phyloP scores from a whole-genome alignment of 2,113 vertebrate species.

The Leuciscus idus region DNA sequence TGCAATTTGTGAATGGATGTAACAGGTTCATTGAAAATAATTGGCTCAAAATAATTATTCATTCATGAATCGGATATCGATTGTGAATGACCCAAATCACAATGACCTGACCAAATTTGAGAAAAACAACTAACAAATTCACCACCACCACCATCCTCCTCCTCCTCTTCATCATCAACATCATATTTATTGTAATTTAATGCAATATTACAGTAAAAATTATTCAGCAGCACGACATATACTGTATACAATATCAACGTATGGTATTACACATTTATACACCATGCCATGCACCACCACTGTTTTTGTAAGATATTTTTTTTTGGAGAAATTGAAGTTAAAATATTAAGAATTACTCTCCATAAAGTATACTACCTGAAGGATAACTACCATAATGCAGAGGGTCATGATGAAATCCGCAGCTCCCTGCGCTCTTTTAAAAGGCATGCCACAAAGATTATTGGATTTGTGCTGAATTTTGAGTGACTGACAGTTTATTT shows the following conservation, averaged over 20 bases:
- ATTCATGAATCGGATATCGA: not conserved
- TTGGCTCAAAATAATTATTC: not conserved
- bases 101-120: not conserved
- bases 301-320: not conserved
- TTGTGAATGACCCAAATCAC: too few species aligned
- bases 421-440: slow-evolving; percentile 4
- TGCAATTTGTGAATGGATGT: not conserved
- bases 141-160: too few species aligned
- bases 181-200: not conserved
- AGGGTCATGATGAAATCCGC: not conserved
- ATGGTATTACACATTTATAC: not conserved
- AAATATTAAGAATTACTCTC: not conserved
- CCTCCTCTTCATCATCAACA: not conserved
- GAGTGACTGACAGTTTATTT: slow-evolving; percentile 34
- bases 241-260: not conserved
- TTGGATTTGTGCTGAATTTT: slow-evolving; percentile 24
- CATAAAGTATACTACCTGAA: not conserved
- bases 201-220: not conserved
- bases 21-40: not conserved
- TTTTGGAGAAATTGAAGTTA: not conserved
- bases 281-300: not conserved
- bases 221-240: not conserved
- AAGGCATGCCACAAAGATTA: not conserved
- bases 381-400: not conserved
- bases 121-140: not conserved